A percentile compares a stretch with the other conserved stretches of the same genome.
Evolutionary conservation across 2,888 invertebrate genomes (phyloP).

Genomic region (Geophilus truncorum): DNA sequence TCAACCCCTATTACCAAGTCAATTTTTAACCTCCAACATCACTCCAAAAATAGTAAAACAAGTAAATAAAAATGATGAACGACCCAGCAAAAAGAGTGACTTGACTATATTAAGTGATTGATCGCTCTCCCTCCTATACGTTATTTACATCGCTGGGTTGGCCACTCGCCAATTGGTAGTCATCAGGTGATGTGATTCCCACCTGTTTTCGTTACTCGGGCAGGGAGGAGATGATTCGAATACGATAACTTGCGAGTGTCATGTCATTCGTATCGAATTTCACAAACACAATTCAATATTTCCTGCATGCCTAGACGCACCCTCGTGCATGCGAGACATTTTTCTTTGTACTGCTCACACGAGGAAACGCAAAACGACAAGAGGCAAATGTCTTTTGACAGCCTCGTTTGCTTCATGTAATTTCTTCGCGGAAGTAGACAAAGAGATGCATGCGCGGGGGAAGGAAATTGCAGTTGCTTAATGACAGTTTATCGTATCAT

Average conservation of each 20-base stretch:
- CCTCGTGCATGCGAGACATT: too few relatives aligned
- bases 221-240: too few relatives aligned
- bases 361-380: not conserved
- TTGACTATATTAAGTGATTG: not conserved
- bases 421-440: not conserved
- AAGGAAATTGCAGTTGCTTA: too few relatives aligned
- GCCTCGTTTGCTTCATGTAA: constrained; percentile 1
- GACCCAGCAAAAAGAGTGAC: not conserved
- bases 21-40: too few relatives aligned
- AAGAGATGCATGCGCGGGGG: not conserved
- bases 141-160: not conserved
- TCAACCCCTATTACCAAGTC: too few relatives aligned
- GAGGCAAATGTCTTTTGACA: not conserved
- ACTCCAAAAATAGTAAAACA: too few relatives aligned
- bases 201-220: not conserved
- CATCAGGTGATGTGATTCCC: too few relatives aligned
- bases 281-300: not conserved
- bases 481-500: constrained; percentile 8
- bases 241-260: not conserved
- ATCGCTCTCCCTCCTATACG: not conserved
- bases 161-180: too few relatives aligned
- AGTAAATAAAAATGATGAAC: not conserved
- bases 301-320: not conserved
- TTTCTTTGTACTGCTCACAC: too few relatives aligned
- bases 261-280: not conserved